A percentile compares a stretch with the other conserved stretches of the same genome.
Conservation (phyloP, 2,797 vertebrate species). For the Siniperca undulata region DNA sequence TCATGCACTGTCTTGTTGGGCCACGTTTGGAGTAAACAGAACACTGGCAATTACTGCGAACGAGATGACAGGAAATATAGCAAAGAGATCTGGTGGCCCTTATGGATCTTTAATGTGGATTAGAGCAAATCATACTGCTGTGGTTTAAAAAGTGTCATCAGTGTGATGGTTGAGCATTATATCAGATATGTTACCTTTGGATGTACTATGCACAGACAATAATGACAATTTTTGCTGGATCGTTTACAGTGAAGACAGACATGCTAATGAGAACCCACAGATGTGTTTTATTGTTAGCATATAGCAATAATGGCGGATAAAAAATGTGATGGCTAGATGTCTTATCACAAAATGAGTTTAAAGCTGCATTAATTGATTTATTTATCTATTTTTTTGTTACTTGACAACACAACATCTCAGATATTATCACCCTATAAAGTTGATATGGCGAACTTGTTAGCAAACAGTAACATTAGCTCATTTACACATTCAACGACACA, state of each 20-base stretch:
- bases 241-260: neutral
- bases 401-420: neutral
- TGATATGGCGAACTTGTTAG: no score
- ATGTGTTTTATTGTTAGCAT: neutral
- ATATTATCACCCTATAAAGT: neutral
- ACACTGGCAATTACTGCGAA: conserved; percentile 47
- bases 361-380: neutral
- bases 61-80: conserved; percentile 67
- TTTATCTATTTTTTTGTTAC: neutral
- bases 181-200: neutral
- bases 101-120: conserved; percentile 24
- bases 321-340: neutral
- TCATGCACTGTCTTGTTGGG: conserved; percentile 74
- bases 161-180: conserved; percentile 8
- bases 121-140: conserved; percentile 14
- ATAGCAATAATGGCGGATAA: neutral
- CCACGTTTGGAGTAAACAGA: conserved; percentile 46
- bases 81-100: conserved; percentile 35
- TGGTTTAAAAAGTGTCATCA: conserved; percentile 39
- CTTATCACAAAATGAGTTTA: neutral
- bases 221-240: neutral
- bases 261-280: neutral
- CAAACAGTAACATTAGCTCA: neutral
- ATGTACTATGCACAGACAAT: neutral
- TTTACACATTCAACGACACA: no score